Evolutionary conservation across 1,140 invertebrate species (phyloP).

Genomic region (Agrilus planipennis): DNA sequence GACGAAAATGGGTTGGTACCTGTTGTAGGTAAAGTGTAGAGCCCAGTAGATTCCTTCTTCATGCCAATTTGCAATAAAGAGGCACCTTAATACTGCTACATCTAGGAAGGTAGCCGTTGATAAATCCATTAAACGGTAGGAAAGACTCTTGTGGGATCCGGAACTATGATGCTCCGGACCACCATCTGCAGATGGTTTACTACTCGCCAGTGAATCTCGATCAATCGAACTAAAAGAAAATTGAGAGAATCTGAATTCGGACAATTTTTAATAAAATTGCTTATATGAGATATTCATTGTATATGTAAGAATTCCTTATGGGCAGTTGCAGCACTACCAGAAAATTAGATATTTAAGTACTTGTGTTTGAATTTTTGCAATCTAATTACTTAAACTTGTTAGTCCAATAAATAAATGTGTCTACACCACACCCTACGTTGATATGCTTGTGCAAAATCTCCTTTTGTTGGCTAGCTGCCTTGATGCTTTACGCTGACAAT

Average conservation of each 20-base stretch:
- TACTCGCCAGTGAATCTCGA: constrained; percentile 38
- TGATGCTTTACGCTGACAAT: too few relatives aligned
- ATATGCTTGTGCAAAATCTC: too few relatives aligned
- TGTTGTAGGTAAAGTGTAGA: constrained; percentile 81
- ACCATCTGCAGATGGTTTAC: constrained; percentile 17
- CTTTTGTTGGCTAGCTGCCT: too few relatives aligned
- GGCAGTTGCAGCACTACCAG: too few relatives aligned
- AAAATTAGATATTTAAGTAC: too few relatives aligned
- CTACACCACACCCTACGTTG: too few relatives aligned
- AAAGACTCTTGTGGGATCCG: constrained; percentile 16
- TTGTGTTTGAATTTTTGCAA: too few relatives aligned
- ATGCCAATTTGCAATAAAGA: constrained; percentile 96
- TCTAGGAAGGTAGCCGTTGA: constrained; percentile 91
- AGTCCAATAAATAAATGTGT: too few relatives aligned
- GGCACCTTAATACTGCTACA: constrained; percentile 86
- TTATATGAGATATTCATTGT: too few relatives aligned
- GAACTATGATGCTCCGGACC: constrained; percentile 12
- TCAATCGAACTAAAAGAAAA: constrained; percentile 37
- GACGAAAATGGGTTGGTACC: constrained; percentile 39
- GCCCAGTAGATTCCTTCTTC: constrained; percentile 98
- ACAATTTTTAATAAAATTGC: not conserved
- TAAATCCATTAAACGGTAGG: constrained; percentile 42
- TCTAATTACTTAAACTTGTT: too few relatives aligned
- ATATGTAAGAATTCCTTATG: too few relatives aligned
- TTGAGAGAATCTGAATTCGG: not conserved